Percentiles rank a stretch among this genome's conserved stretches.
These are phyloP conservation scores for Macaca nemestrina DNA, from an alignment of 2,113 vertebrate species.

Conservation along the genomic window DNA sequence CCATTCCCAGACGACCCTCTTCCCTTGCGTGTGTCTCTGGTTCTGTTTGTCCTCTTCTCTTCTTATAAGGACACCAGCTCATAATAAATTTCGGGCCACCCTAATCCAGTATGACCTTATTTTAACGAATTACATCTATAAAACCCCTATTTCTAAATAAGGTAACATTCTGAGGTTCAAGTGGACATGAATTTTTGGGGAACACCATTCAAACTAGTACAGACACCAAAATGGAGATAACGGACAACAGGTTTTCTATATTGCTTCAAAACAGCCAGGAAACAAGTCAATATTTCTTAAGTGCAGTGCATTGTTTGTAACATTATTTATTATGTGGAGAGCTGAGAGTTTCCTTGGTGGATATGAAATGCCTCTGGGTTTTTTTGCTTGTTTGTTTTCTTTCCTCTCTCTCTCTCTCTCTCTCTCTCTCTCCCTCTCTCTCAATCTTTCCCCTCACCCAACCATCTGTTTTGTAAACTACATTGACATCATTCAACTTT, in stretches of 20 bases:
- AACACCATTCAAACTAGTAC: background rate
- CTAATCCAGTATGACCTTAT: background rate
- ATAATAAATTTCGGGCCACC: background rate
- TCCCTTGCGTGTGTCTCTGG: background rate
- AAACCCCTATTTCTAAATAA: background rate
- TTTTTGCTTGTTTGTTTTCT: background rate
- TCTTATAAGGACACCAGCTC: background rate
- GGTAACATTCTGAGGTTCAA: background rate
- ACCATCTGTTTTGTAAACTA: background rate
- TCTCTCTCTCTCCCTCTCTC: no score
- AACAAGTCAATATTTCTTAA: background rate
- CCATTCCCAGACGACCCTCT: background rate
- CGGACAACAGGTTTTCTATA: background rate
- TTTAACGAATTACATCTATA: background rate
- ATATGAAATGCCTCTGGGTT: constrained; percentile 14
- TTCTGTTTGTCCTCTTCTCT: background rate
- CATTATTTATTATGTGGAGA: background rate
- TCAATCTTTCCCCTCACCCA: background rate
- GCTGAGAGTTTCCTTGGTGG: background rate
- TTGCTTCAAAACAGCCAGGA: background rate
- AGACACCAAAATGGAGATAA: background rate
- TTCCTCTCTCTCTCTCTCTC: background rate
- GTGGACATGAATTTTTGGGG: background rate
- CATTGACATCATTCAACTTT: constrained; percentile 65
- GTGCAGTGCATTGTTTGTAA: background rate